Conservation (phyloP, 2,797 vertebrate species). For the Silurus lanzhouensis region DNA sequence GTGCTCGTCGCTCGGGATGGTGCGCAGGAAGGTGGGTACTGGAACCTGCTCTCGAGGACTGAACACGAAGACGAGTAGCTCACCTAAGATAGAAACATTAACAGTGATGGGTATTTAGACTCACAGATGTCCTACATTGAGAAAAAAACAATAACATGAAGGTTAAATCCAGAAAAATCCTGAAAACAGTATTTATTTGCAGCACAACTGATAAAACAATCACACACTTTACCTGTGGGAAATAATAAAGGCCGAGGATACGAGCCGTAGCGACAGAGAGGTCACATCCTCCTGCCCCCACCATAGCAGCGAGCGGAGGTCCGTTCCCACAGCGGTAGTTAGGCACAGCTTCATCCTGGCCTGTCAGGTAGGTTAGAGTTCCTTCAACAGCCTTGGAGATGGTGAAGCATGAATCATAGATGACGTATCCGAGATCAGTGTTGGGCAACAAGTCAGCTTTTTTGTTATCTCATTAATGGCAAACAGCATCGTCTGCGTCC, state of each 20-base stretch:
- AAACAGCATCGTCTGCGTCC: slow-evolving; percentile 86
- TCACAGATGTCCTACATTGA: not conserved
- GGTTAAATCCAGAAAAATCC: too few species aligned
- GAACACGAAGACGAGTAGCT: slow-evolving; percentile 81
- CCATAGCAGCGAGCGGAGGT: slow-evolving; percentile 75
- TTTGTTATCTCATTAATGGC: slow-evolving; percentile 80
- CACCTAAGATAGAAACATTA: slow-evolving; percentile 68
- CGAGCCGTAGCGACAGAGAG: slow-evolving; percentile 83
- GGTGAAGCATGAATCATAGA: slow-evolving; percentile 85
- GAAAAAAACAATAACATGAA: too few species aligned
- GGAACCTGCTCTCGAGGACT: slow-evolving; percentile 82
- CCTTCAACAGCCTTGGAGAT: slow-evolving; percentile 86
- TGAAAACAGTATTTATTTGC: too few species aligned
- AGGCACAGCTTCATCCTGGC: slow-evolving; percentile 84
- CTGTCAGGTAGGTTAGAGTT: slow-evolving; percentile 81
- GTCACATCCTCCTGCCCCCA: slow-evolving; percentile 82
- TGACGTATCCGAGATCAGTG: slow-evolving; percentile 81
- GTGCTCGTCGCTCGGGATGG: slow-evolving; percentile 76
- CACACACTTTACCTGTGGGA: slow-evolving; percentile 75
- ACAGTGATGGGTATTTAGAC: not conserved
- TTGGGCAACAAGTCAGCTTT: slow-evolving; percentile 74
- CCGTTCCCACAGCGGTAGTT: slow-evolving; percentile 83
- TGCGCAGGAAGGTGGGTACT: slow-evolving; percentile 84
- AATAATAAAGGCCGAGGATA: slow-evolving; percentile 84
- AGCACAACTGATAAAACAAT: not conserved